Base-by-base conservation (phyloP, 2,888 invertebrate genomes). In the Horisme vitalbata region DNA sequence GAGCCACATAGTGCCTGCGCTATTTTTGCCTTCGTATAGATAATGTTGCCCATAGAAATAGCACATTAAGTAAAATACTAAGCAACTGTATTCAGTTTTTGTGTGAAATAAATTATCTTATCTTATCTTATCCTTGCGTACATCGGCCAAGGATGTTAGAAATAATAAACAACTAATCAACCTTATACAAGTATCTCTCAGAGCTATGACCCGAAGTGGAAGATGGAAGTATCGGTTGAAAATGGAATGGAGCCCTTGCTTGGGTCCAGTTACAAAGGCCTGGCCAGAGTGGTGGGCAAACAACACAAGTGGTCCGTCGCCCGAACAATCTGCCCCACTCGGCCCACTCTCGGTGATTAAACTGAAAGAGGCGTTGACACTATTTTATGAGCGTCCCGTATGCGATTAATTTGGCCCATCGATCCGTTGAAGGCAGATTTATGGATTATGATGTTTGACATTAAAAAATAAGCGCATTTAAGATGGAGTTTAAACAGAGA, bases 321-420 rank as follows among this genome's bases (percentile, higher is more conserved):
- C 72, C 79, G 76, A 76, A 83, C 87, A 82, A 83, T 82, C 80
- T n/a, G 78, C 76, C 74, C 77, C 80, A 87, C 87, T 88, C 81
- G 76, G 76, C 75, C 75, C 79, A 86, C 87, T 88, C 83, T 79
- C 82, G 70, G 83, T 89, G 86, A 89, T 89, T 88, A 89, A 89
- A 86, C 71, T 73, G 76, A 75, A 76, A 86, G 80, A 83, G 83
- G 73, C 79, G 80, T 82, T 83, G 85, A 86, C 86, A 85, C 82
- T 81, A 82, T 83, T 86, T 85, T 82, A 83, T 79, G 81, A 82
- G 71, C 76, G 71, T 69, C 74, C 67, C 65, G 62, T 59, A 68
- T 67, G 70, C 65, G 70, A 77, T 83, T 77, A 75, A 83, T 80
- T 81, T 80, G 64, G 63, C 52, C 63, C 66, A 69, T 72, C 70